Base-by-base conservation (phyloP, 2,888 invertebrate genomes). In the Tridacna crocea region DNA sequence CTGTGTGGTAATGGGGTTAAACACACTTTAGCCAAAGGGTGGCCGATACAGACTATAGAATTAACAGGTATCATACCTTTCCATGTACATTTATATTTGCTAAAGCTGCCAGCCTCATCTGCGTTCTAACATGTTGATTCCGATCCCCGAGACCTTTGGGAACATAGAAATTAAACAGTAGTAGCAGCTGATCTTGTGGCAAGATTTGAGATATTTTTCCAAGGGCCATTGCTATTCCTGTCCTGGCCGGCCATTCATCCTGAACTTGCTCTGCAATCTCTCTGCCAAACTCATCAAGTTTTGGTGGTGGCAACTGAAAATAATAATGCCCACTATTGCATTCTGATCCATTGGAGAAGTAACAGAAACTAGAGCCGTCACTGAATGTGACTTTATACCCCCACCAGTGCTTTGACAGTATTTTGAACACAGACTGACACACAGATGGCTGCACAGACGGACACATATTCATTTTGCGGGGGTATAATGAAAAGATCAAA, bases 51-150 rank as follows among this genome's bases (percentile, higher is more conserved):
- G 36, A 36, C 3, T 2, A 36, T 8, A 36, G 36, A 36, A 36
- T 36, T 4, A 36, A 36, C 36, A 36, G 36, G 17, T 26, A 15
- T 22, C 26, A 24, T 83, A 96, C 97, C 95, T 98, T 98, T 48
- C 99, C 99, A 95, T 99, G 99, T 77, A 97, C 95, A 93, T 98
- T 97, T 3, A 99, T 98, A 82, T 98, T 96, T 72, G 97, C 97
- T 88, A 98, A 96, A n/a, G 99, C 99, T 19, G 99, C 98, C 86
- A 97, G 96, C 79, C 99, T 95, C 99, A 99, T 99, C 94, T 97
- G 97, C 46, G 96, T 97, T 77, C 98, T 96, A 26, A 98, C 98
- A 60, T 95, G 95, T 88, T 96, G 96, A 93, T 97, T 96, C 27
- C 98, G 95, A 95, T 99, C 99, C 0, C 97, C 97, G 65, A 99